Percentiles rank a stretch among this genome's conserved stretches.
Conservation (phyloP, 2,797 vertebrate species). For the Eidolon dupreanum region DNA sequence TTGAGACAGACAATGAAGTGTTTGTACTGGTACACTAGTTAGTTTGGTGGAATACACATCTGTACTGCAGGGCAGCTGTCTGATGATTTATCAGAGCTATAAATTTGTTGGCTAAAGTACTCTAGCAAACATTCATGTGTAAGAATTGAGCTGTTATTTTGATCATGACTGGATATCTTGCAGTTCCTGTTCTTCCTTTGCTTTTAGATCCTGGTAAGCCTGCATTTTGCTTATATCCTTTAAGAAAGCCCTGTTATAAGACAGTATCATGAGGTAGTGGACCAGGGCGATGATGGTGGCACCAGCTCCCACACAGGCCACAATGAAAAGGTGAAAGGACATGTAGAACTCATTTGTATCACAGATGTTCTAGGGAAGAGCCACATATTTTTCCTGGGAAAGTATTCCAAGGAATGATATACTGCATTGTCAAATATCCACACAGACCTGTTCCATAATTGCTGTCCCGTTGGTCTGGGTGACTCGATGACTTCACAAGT, state of each 20-base stretch:
- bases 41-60: slow-evolving; percentile 91
- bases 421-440: background rate
- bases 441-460: too few relatives aligned
- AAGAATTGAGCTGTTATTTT: slow-evolving; percentile 99
- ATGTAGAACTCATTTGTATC: slow-evolving; percentile 97
- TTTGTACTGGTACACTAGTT: slow-evolving; percentile 90
- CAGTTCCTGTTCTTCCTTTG: slow-evolving; percentile 99
- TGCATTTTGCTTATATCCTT: slow-evolving; percentile 99
- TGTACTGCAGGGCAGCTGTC: slow-evolving; percentile 90
- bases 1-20: slow-evolving; percentile 88
- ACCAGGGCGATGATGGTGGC: slow-evolving; percentile 99
- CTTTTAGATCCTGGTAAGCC: slow-evolving; percentile 99
- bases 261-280: slow-evolving; percentile 99
- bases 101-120: slow-evolving; percentile 88
- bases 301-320: slow-evolving; percentile 97
- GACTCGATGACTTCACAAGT: background rate
- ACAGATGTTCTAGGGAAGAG: slow-evolving; percentile 92
- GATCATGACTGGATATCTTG: slow-evolving; percentile 99
- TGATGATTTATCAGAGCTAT: slow-evolving; percentile 91
- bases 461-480: background rate
- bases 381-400: slow-evolving; percentile 95
- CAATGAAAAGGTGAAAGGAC: slow-evolving; percentile 98
- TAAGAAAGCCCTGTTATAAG: slow-evolving; percentile 99
- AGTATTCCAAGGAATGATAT: slow-evolving; percentile 95
- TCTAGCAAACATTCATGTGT: slow-evolving; percentile 92